Conservation (phyloP, 2,113 vertebrate species). For the Coturnix japonica region DNA sequence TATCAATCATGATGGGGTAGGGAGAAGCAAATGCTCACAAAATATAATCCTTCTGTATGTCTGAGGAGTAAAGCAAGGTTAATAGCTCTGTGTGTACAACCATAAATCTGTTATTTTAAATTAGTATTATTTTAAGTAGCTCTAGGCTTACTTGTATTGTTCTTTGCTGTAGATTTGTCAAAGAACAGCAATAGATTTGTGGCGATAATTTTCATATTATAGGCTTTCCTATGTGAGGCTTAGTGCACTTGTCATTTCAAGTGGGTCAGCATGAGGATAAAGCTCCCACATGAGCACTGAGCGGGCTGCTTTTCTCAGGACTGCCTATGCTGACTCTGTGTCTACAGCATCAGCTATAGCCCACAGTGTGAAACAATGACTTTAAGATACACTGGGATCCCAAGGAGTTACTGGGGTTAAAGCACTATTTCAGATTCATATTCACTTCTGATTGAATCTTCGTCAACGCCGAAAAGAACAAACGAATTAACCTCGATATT, state of each 20-base stretch:
- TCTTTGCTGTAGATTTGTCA: conserved; percentile 46
- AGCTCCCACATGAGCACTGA: background rate
- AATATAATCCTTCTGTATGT: conserved; percentile 30
- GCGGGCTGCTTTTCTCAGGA: background rate
- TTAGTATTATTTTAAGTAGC: background rate
- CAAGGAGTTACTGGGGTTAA: background rate
- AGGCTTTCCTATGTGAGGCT: conserved; percentile 52
- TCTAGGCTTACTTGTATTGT: conserved; percentile 25
- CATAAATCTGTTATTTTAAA: conserved; percentile 35
- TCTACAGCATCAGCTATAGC: background rate
- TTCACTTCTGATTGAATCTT: conserved; percentile 29
- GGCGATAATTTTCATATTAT: conserved; percentile 53
- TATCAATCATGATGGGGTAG: background rate
- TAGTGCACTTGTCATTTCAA: background rate
- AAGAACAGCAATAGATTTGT: conserved; percentile 35
- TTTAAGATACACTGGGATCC: background rate
- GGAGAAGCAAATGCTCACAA: background rate
- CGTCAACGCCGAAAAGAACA: too few relatives aligned
- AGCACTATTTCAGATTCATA: conserved; percentile 23
- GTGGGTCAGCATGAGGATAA: background rate
- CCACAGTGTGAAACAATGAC: background rate
- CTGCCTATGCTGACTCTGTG: background rate
- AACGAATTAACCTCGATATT: too few relatives aligned
- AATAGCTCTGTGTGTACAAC: conserved; percentile 41
- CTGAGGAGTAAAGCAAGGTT: conserved; percentile 50